A percentile compares a stretch with the other conserved stretches of the same genome.
Conservation (phyloP, 2,113 vertebrate genomes). For the Amblyornis subalaris region DNA sequence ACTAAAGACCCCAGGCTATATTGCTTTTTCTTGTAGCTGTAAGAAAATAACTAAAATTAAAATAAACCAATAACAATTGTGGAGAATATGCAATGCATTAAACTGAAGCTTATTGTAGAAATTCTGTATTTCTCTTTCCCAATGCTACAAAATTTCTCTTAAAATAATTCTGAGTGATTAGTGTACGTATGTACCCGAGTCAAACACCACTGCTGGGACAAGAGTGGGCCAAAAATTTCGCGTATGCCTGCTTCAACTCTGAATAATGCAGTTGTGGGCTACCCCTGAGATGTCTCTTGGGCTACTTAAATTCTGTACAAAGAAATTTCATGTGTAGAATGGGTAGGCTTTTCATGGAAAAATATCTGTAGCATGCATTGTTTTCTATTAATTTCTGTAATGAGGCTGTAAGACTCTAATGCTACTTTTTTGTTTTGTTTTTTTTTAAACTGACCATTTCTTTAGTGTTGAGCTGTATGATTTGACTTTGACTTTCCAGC, state of each 20-base stretch:
- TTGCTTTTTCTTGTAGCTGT: not conserved
- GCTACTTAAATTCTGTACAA: not conserved
- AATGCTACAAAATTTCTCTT: not conserved
- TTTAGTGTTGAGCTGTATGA: not conserved
- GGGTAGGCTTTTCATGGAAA: not conserved
- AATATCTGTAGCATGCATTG: not conserved
- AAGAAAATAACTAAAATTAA: not conserved
- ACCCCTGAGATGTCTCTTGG: not conserved
- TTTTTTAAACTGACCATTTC: not conserved
- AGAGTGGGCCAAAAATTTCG: not conserved
- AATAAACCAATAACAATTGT: not conserved
- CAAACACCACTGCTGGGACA: too few relatives aligned
- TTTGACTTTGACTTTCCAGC: not conserved
- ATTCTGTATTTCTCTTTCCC: not conserved
- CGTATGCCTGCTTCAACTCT: fast-evolving
- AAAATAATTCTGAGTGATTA: not conserved
- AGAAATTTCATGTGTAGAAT: not conserved
- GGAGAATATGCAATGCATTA: not conserved
- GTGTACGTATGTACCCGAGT: not conserved
- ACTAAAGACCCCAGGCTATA: not conserved
- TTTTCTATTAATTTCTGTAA: not conserved
- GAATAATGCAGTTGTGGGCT: not conserved
- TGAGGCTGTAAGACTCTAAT: not conserved
- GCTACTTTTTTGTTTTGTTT: fast-evolving
- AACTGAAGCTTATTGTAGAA: not conserved